Evolutionary conservation across 2,113 vertebrate genomes (phyloP).

Genomic region (Pungitius pungitius): DNA sequence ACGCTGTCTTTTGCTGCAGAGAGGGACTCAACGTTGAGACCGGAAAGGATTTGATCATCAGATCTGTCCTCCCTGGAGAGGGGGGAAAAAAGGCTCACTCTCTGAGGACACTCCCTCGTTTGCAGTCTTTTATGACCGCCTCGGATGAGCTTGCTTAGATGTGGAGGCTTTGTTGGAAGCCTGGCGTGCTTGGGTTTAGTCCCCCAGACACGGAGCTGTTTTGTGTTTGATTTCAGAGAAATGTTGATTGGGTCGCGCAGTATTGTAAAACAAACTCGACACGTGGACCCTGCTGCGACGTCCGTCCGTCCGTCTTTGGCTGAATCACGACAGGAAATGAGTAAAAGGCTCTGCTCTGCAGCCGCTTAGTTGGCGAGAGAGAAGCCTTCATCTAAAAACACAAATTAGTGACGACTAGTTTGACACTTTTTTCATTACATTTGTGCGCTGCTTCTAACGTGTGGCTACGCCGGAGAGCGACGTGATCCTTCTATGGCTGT

Average conservation of each 20-base stretch:
- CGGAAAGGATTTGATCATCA: conserved; percentile 69
- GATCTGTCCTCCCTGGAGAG: conserved; percentile 61
- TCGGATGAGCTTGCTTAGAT: conserved; percentile 34
- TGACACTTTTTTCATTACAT: conserved; percentile 48
- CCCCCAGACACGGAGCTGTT: conserved; percentile 13
- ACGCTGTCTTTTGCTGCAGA: conserved; percentile 11
- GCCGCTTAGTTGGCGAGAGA: conserved; percentile 62
- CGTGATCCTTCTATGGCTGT: conserved; percentile 25
- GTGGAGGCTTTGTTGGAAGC: conserved; percentile 27
- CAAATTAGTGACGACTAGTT: conserved; percentile 57
- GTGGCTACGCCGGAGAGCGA: conserved; percentile 16
- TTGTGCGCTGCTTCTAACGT: conserved; percentile 23
- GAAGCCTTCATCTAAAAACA: conserved; percentile 53
- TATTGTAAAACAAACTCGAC: conserved; percentile 39
- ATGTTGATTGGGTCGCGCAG: conserved; percentile 19
- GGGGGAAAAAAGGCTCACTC: conserved; percentile 55
- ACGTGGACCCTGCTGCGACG: conserved; percentile 4
- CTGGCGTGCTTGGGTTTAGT: conserved; percentile 21
- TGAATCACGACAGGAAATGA: conserved; percentile 46
- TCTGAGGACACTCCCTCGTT: conserved; percentile 64
- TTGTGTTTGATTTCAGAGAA: conserved; percentile 21
- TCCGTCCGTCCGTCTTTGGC: conserved; percentile 45
- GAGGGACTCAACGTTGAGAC: conserved; percentile 46
- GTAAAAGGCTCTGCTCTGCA: conserved; percentile 50
- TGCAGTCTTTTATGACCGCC: conserved; percentile 50